Percentiles rank a stretch among this genome's conserved stretches.
Evolutionary conservation across 2,888 invertebrate genomes (phyloP).

Genomic region (Drosophila tripunctata): DNA sequence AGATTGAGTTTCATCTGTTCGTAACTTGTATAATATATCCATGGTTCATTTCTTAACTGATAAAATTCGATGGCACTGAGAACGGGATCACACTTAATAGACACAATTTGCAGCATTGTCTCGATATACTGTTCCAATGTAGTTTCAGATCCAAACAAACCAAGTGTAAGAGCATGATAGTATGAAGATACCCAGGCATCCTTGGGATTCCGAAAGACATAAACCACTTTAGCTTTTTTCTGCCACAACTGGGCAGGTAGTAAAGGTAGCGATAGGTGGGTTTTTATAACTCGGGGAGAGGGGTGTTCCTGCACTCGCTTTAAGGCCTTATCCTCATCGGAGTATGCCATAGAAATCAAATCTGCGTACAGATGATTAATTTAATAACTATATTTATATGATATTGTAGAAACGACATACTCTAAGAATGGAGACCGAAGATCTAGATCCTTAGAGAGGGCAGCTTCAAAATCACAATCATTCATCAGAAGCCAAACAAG

Average conservation of each 20-base stretch:
- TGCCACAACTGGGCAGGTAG: constrained; percentile 75
- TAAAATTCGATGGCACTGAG: constrained; percentile 71
- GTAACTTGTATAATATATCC: constrained; percentile 75
- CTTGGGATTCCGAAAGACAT: constrained; percentile 92
- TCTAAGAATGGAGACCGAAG: constrained; percentile 73
- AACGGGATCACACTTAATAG: constrained; percentile 33
- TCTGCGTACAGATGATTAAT: too few relatives aligned
- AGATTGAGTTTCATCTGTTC: constrained; percentile 77
- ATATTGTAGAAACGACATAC: constrained; percentile 53
- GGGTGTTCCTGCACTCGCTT: constrained; percentile 37
- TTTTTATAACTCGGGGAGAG: constrained; percentile 76
- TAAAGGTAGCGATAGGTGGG: constrained; percentile 68
- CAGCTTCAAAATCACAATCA: constrained; percentile 74
- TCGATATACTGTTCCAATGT: constrained; percentile 51
- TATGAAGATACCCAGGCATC: constrained; percentile 92
- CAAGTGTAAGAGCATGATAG: constrained; percentile 84
- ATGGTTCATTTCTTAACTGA: constrained; percentile 67
- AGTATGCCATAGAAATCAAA: too few relatives aligned
- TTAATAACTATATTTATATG: background rate
- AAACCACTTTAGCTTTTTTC: constrained; percentile 86
- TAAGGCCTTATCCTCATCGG: constrained; percentile 34
- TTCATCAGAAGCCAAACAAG: constrained; percentile 77
- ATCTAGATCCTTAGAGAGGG: constrained; percentile 58
- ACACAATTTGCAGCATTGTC: constrained; percentile 30
- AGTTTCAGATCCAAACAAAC: constrained; percentile 47